phyloP scores from a whole-genome alignment of 2,113 vertebrate species.

The Echinops telfairi region DNA sequence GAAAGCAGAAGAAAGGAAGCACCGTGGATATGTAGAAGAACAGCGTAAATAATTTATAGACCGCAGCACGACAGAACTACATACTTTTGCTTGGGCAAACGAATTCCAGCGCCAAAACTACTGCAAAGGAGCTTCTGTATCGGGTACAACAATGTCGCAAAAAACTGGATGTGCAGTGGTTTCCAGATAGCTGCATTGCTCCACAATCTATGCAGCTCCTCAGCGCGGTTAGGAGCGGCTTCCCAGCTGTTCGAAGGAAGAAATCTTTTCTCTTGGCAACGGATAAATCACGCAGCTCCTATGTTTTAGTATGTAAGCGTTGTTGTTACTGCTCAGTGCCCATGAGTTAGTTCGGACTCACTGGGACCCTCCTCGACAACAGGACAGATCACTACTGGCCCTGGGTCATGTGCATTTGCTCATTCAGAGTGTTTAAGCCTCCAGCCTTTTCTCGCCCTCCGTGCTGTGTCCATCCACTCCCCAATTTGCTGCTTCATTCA shows the following conservation, averaged over 20 bases:
- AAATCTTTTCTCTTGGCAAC: conserved; percentile 35
- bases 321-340: neutral
- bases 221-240: neutral
- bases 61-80: conserved; percentile 76
- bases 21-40: conserved; percentile 61
- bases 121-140: conserved; percentile 36
- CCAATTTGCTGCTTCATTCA: neutral
- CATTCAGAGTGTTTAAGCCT: neutral
- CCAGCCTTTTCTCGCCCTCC: neutral
- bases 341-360: neutral
- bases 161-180: neutral
- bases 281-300: conserved; percentile 1
- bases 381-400: neutral
- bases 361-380: neutral
- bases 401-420: neutral
- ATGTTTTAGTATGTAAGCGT: conserved; percentile 47
- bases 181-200: neutral
- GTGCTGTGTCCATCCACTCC: neutral
- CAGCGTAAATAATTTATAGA: conserved; percentile 80
- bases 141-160: neutral
- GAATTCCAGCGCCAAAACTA: conserved; percentile 55
- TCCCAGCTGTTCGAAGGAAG: conserved; percentile 42
- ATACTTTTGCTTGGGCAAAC: conserved; percentile 71
- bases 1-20: conserved; percentile 58
- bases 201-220: conserved; percentile 9